Conservation (phyloP, 2,888 invertebrate species). For the Morpho achilles region DNA sequence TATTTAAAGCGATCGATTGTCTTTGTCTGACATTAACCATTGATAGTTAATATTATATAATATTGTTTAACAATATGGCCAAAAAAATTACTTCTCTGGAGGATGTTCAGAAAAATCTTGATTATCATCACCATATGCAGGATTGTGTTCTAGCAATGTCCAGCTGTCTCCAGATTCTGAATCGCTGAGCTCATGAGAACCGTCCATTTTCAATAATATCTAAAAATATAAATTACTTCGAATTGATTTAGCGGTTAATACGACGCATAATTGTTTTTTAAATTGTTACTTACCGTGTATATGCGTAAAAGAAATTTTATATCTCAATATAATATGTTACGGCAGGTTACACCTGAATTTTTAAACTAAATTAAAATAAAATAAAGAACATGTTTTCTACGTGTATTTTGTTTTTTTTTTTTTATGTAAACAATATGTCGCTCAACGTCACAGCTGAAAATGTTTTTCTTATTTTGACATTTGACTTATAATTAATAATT, state of each 20-base stretch:
- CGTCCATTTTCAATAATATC: slow-evolving; percentile 50
- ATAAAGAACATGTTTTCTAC: slow-evolving; percentile 40
- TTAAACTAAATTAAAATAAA: slow-evolving; percentile 34
- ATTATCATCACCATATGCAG: slow-evolving; percentile 45
- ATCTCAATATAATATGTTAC: slow-evolving; percentile 1
- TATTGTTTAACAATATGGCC: not conserved
- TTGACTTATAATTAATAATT: too few relatives aligned
- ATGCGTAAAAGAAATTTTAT: slow-evolving; percentile 23
- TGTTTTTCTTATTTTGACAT: too few relatives aligned
- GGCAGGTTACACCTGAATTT: slow-evolving; percentile 42
- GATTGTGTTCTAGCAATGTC: slow-evolving; percentile 60
- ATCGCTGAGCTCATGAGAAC: slow-evolving; percentile 62
- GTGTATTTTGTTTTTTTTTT: slow-evolving; percentile 46
- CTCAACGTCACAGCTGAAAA: too few relatives aligned
- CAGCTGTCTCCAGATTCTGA: slow-evolving; percentile 77
- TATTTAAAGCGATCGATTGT: too few relatives aligned
- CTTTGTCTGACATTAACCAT: too few relatives aligned
- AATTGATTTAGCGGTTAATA: slow-evolving; percentile 1
- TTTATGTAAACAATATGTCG: slow-evolving; percentile 5
- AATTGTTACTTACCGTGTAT: slow-evolving; percentile 15
- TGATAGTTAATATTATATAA: too few relatives aligned
- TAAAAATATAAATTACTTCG: slow-evolving; percentile 4
- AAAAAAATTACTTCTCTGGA: slow-evolving; percentile 41
- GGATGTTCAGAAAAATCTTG: slow-evolving; percentile 41
- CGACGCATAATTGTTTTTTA: slow-evolving; percentile 12